Evolutionary conservation across 2,113 vertebrate genomes (phyloP).

Genomic region (Oncorhynchus clarkii): DNA sequence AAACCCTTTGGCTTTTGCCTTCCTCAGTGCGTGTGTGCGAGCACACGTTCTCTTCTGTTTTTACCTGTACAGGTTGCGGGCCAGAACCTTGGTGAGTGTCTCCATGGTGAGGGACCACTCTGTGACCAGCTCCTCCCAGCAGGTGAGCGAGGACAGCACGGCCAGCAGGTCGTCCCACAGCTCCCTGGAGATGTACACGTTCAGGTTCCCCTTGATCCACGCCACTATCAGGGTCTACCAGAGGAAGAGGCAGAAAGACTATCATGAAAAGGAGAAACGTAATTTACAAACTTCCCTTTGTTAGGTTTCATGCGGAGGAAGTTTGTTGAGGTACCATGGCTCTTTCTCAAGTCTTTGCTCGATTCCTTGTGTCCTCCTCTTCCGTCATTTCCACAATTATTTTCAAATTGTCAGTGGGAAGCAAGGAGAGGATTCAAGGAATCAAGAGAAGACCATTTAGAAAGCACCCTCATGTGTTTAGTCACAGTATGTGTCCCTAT

Average conservation of each 20-base stretch:
- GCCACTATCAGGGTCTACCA: constrained; percentile 96
- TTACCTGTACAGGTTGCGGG: constrained; percentile 89
- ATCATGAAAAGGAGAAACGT: constrained; percentile 11
- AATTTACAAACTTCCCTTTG: no score
- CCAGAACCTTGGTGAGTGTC: constrained; percentile 97
- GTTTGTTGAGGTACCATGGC: no score
- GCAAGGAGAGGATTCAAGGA: background rate
- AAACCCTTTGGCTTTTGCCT: no score
- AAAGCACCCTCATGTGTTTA: no score
- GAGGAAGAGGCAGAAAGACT: constrained; percentile 29
- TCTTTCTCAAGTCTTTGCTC: no score
- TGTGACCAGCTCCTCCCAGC: constrained; percentile 96
- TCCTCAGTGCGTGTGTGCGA: no score
- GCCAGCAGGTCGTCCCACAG: constrained; percentile 95
- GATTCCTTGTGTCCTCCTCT: no score
- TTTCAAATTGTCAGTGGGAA: no score
- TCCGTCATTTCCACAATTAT: no score
- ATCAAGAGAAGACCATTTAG: background rate
- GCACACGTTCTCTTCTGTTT: no score
- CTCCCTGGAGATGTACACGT: constrained; percentile 95
- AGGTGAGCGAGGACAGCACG: constrained; percentile 93
- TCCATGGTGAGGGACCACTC: constrained; percentile 99
- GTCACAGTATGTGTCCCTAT: no score
- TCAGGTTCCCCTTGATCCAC: constrained; percentile 98
- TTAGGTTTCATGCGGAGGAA: no score